phyloP scores from a whole-genome alignment of 1,140 invertebrate genomes.

The Magallana gigas region DNA sequence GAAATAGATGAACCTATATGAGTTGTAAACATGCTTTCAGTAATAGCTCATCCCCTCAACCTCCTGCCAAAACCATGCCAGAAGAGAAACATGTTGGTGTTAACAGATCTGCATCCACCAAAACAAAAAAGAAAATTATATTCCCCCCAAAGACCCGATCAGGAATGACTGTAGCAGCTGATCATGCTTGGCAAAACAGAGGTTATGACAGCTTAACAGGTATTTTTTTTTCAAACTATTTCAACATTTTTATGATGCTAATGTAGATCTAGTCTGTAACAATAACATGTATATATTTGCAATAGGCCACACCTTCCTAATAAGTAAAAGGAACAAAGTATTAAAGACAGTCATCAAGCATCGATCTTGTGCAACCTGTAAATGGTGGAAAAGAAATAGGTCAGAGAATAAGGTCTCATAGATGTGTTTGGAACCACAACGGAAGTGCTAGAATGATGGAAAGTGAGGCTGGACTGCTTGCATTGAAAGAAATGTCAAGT shows the following conservation, averaged over 20 bases:
- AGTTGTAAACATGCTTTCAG: too few relatives aligned
- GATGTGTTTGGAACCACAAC: constrained; percentile 36
- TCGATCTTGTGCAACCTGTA: background rate
- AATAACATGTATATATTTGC: background rate
- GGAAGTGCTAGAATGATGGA: constrained; percentile 34
- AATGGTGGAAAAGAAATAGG: constrained; percentile 49
- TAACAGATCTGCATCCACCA: too few relatives aligned
- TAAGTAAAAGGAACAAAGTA: constrained; percentile 54
- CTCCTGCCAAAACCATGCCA: too few relatives aligned
- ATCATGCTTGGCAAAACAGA: constrained; percentile 32
- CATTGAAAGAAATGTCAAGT: constrained; percentile 21
- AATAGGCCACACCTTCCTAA: constrained; percentile 43
- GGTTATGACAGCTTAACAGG: constrained; percentile 43
- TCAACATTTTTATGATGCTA: background rate
- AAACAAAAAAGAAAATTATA: background rate
- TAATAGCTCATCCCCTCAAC: too few relatives aligned
- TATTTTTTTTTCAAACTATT: constrained; percentile 6
- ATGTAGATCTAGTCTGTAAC: background rate
- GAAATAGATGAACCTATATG: too few relatives aligned
- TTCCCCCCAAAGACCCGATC: constrained; percentile 40
- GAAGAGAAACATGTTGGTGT: too few relatives aligned
- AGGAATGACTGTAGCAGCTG: constrained; percentile 3
- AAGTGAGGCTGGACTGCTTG: constrained; percentile 2
- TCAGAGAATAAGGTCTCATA: background rate
- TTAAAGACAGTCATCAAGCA: constrained; percentile 50